Evolutionary conservation across 2,888 invertebrate species (phyloP).

Genomic region (Elaeidobius kamerunicus): DNA sequence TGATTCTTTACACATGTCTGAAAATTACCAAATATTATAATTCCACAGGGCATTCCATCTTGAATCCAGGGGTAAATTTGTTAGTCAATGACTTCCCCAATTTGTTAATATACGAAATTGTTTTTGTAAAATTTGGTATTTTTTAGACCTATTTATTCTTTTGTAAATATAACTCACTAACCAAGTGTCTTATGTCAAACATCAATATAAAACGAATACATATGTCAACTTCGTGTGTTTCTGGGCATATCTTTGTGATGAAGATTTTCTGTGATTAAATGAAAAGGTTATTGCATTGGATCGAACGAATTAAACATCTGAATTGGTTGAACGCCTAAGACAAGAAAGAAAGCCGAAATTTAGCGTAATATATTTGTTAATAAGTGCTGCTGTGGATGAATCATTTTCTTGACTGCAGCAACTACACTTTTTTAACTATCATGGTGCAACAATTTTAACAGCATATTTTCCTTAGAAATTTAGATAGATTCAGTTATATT

Average conservation of each 20-base stretch:
- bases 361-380: neutral
- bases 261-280: conserved; percentile 13
- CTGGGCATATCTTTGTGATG: conserved; percentile 19
- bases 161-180: conserved; percentile 15
- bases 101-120: too few species aligned
- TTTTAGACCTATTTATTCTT: conserved; percentile 2
- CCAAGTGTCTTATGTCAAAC: conserved; percentile 19
- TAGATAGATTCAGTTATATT: too few species aligned
- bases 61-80: too few species aligned
- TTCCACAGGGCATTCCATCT: too few species aligned
- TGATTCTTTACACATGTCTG: conserved; percentile 6
- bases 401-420: too few species aligned
- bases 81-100: too few species aligned
- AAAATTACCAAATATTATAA: conserved; percentile 6
- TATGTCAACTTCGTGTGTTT: conserved; percentile 14
- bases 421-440: too few species aligned
- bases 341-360: neutral
- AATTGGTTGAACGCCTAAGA: too few species aligned
- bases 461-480: too few species aligned
- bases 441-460: too few species aligned
- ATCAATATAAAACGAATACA: conserved; percentile 14
- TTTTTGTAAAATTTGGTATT: conserved; percentile 10
- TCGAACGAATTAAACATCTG: conserved; percentile 1
- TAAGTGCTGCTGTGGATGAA: neutral
- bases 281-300: conserved; percentile 10